Evolutionary conservation across 2,888 invertebrate genomes (phyloP).

Genomic region (Orchestes rusci): DNA sequence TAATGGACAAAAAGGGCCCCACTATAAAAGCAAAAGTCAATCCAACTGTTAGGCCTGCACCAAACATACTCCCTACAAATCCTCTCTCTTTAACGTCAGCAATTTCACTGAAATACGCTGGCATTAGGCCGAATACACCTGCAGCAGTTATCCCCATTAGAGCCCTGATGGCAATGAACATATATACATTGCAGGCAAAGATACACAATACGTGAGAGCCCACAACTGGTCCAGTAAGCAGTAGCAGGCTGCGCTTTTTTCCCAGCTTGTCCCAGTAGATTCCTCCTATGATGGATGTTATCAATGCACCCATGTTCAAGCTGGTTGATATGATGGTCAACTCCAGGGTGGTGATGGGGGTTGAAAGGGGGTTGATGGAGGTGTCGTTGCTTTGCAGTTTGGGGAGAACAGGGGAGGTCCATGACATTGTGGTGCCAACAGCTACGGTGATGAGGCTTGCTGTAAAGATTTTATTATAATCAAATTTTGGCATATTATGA

Average conservation of each 20-base stretch:
- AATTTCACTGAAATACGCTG: constrained; percentile 82
- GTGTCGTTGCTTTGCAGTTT: constrained; percentile 25
- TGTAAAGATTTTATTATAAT: constrained; percentile 18
- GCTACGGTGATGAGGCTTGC: constrained; percentile 30
- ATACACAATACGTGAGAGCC: constrained; percentile 38
- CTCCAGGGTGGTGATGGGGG: too few relatives aligned
- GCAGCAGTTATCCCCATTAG: too few relatives aligned
- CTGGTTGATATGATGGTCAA: too few relatives aligned
- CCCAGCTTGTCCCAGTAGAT: too few relatives aligned
- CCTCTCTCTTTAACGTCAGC: constrained; percentile 72
- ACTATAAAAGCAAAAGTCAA: constrained; percentile 58
- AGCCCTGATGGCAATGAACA: too few relatives aligned
- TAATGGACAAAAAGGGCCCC: constrained; percentile 48
- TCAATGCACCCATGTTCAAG: too few relatives aligned
- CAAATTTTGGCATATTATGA: too few relatives aligned
- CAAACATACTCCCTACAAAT: constrained; percentile 49
- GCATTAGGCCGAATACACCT: too few relatives aligned
- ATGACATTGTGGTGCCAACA: constrained; percentile 27
- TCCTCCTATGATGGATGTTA: too few relatives aligned
- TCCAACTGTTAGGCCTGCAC: constrained; percentile 48
- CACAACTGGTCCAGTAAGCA: constrained; percentile 54
- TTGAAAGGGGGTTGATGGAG: too few relatives aligned
- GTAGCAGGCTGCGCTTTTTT: too few relatives aligned
- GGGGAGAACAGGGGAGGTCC: constrained; percentile 32
- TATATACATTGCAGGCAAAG: constrained; percentile 20